Base-by-base conservation (phyloP, 1,140 invertebrate species). In the Psilanteris sp. region DNA sequence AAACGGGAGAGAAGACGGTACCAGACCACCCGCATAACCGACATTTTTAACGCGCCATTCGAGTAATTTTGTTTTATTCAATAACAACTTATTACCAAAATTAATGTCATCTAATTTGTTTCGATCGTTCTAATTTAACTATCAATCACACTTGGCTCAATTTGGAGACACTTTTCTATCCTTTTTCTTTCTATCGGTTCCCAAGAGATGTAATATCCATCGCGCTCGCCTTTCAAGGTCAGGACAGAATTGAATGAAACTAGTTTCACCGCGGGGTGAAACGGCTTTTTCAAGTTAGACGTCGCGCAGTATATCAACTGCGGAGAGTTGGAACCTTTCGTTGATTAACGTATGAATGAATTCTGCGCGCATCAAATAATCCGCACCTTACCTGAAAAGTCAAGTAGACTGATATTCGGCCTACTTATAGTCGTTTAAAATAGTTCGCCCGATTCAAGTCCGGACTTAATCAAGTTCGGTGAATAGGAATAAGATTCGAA, bases 291-390 rank as follows among this genome's bases (percentile, higher is more conserved):
- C 20, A 27, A n/a, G n/a, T 41, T 6, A 3, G 9, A 27, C 37
- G 39, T 22, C 18, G 36, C 16, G 26, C 29, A 37, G 16, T 44
- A 59, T 44, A 59, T 36, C 9, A 36, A 10, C 41, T 7, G 31
- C 14, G 26, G 8, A 36, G 15, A 34, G 29, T 24, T 36, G 26
- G 31, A 16, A 61, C 55, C 31, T 46, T 61, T 62, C 39, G 41
- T 43, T 50, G 43, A 62, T 48, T 48, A 48, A 29, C 16, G 44
- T 64, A 52, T 64, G 59, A 64, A 64, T 64, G 59, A 64, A 64
- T 41, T 41, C 18, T 5, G 16, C 26, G 26, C 20, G 26, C 22
- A 34, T 39, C 11, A 20, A 48, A 64, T 64, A 64, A 64, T 64
- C 36, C 26, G 24, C 59, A 32, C 26, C 7, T 26, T 52, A 50